A percentile compares a stretch with the other conserved stretches of the same genome.
Conservation (phyloP, 2,797 vertebrate genomes). For the Esox masquinongy region DNA sequence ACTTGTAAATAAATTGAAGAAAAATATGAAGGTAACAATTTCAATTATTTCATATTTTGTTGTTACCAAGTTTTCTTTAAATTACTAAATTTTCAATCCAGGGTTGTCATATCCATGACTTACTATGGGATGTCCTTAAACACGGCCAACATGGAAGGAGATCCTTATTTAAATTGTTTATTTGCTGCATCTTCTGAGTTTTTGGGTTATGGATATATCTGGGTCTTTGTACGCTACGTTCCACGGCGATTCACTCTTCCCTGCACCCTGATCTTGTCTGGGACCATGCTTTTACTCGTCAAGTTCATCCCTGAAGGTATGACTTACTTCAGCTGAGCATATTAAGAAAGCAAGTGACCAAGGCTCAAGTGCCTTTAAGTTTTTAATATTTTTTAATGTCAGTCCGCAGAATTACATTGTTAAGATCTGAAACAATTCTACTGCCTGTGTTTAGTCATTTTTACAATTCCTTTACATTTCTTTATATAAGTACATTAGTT, state of each 20-base stretch:
- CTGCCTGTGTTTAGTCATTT: background rate
- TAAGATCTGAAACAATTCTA: background rate
- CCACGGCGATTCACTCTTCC: slow-evolving; percentile 27
- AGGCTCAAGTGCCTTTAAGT: no score
- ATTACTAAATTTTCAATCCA: background rate
- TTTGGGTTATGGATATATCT: slow-evolving; percentile 19
- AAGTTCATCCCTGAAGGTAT: slow-evolving; percentile 42
- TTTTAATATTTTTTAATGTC: no score
- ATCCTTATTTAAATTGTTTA: slow-evolving; percentile 47
- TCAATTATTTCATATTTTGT: background rate
- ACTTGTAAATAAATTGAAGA: no score
- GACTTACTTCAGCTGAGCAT: background rate
- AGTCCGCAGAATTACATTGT: background rate
- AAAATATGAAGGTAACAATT: background rate
- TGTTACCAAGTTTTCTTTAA: background rate
- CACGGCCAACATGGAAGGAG: slow-evolving; percentile 43
- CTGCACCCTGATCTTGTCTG: slow-evolving; percentile 20
- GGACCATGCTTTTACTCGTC: slow-evolving; percentile 28
- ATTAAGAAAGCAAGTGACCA: background rate
- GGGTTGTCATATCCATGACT: slow-evolving; percentile 36
- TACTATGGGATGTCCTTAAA: slow-evolving; percentile 48
- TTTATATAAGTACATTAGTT: background rate
- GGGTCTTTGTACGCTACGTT: slow-evolving; percentile 20
- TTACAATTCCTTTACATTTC: background rate
- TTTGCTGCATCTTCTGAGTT: slow-evolving; percentile 32